These are phyloP conservation scores for Ptychobarbus kaznakovi DNA, from an alignment of 2,797 vertebrate species.

Conservation along the genomic window DNA sequence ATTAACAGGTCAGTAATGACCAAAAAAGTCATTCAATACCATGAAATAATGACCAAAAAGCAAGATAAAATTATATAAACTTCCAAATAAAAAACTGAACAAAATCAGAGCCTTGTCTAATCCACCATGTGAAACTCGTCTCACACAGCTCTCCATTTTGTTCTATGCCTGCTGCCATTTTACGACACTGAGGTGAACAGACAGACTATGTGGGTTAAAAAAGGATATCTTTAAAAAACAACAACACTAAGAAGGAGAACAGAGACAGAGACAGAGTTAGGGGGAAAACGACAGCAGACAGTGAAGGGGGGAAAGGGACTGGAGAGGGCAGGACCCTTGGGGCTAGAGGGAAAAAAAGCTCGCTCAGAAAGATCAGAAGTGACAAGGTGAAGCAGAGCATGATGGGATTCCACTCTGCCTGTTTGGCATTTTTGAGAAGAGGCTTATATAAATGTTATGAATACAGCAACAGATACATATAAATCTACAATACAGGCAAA, in stretches of 20 bases:
- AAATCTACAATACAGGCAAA: background rate
- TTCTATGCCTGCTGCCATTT: slow-evolving; percentile 44
- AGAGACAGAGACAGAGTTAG: slow-evolving; percentile 14
- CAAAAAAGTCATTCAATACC: background rate
- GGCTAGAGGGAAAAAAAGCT: slow-evolving; percentile 38
- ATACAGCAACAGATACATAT: slow-evolving; percentile 4
- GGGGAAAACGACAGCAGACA: slow-evolving; percentile 30
- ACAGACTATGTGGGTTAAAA: slow-evolving; percentile 40
- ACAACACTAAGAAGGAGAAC: background rate
- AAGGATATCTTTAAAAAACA: slow-evolving; percentile 50
- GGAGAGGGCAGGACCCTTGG: slow-evolving; percentile 37
- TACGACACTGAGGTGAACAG: slow-evolving; percentile 19
- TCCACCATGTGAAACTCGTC: background rate
- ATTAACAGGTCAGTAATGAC: background rate
- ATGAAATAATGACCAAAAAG: background rate
- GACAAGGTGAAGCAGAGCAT: slow-evolving; percentile 55
- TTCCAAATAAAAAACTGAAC: background rate
- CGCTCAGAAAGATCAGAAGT: slow-evolving; percentile 49
- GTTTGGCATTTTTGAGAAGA: slow-evolving; percentile 34
- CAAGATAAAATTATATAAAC: background rate
- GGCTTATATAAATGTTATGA: slow-evolving; percentile 10
- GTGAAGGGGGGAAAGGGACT: background rate
- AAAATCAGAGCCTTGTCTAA: background rate
- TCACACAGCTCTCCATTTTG: slow-evolving; percentile 48
- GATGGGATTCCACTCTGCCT: slow-evolving; percentile 46